Percentiles rank a stretch among this genome's conserved stretches.
These are phyloP conservation scores for Leptosomus discolor DNA, from an alignment of 2,113 vertebrate species.

Conservation along the genomic window DNA sequence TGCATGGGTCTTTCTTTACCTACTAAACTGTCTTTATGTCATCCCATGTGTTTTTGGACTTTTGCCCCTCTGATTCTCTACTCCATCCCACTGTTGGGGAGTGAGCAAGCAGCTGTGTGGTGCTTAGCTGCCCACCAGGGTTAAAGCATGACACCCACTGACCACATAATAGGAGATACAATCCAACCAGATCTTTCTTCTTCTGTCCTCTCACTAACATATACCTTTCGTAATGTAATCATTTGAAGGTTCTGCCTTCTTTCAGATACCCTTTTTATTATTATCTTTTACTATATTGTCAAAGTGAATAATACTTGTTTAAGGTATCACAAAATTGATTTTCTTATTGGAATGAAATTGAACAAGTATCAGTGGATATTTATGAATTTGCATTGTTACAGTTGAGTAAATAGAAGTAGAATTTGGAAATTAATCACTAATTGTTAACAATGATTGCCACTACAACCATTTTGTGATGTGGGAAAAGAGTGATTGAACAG, in stretches of 20 bases:
- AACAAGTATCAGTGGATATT: neutral
- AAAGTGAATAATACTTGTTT: neutral
- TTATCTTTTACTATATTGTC: neutral
- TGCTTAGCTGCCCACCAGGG: neutral
- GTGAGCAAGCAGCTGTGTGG: too few relatives aligned
- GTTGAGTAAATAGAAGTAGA: neutral
- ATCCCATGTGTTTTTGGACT: neutral
- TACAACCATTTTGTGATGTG: neutral
- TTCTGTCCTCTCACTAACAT: neutral
- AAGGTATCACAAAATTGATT: neutral
- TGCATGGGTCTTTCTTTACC: neutral
- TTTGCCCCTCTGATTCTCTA: neutral
- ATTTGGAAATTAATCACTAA: neutral
- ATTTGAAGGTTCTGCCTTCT: neutral
- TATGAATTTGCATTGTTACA: neutral
- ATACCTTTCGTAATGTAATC: neutral
- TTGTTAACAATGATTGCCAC: neutral
- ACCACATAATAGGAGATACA: neutral
- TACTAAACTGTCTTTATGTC: neutral
- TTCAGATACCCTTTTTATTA: neutral
- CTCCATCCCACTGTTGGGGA: neutral
- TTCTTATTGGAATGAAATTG: neutral
- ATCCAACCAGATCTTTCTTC: neutral
- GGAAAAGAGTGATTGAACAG: neutral
- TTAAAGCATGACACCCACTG: neutral